Percentiles rank a stretch among this genome's conserved stretches.
These are phyloP conservation scores for Calidris pugnax DNA, from an alignment of 2,113 vertebrate genomes.

Conservation along the genomic window DNA sequence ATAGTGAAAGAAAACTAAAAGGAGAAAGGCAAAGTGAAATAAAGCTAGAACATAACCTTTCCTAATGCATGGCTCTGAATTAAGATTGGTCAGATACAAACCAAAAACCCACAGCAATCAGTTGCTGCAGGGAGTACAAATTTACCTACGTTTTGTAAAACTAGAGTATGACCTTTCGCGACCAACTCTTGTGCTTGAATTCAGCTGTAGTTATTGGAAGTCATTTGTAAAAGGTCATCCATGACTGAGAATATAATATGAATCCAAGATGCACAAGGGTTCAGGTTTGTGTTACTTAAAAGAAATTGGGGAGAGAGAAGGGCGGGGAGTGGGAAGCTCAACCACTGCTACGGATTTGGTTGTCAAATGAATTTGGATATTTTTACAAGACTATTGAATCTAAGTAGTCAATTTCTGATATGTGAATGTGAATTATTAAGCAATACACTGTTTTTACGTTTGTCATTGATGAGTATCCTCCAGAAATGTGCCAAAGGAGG, in stretches of 20 bases:
- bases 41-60: constrained; percentile 46
- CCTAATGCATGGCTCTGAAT: constrained; percentile 49
- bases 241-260: constrained; percentile 39
- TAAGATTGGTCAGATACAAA: constrained; percentile 53
- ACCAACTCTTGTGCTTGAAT: constrained; percentile 66
- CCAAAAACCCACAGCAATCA: constrained; percentile 34
- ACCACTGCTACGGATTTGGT: background rate
- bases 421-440: background rate
- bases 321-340: background rate
- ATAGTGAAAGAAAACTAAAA: background rate
- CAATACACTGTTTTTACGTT: background rate
- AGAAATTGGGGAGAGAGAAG: background rate
- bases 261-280: constrained; percentile 32
- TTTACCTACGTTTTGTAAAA: constrained; percentile 65
- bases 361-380: background rate
- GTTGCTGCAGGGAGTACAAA: constrained; percentile 52
- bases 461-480: background rate
- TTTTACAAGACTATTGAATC: background rate
- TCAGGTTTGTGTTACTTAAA: background rate
- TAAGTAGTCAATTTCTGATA: background rate
- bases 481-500: background rate
- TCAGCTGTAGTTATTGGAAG: constrained; percentile 70
- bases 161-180: constrained; percentile 67
- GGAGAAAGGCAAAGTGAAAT: constrained; percentile 12
- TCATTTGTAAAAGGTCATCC: constrained; percentile 77